phyloP scores from a whole-genome alignment of 2,113 vertebrate species.

The Nicator chloris region DNA sequence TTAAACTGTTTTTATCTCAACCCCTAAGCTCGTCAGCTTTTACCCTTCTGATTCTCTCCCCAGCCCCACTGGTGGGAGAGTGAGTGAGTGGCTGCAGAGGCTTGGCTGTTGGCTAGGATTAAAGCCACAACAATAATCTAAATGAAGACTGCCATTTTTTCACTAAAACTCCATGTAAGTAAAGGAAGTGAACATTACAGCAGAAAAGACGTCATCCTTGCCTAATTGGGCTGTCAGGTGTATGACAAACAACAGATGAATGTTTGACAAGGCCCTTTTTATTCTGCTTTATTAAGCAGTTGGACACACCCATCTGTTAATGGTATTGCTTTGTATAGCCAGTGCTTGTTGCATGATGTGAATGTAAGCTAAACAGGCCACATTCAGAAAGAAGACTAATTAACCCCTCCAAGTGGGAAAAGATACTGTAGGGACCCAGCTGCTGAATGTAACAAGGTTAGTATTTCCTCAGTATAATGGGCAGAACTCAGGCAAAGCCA shows the following conservation, averaged over 20 bases:
- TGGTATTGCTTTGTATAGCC: constrained; percentile 58
- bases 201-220: constrained; percentile 60
- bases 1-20: neutral
- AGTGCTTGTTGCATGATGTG: constrained; percentile 52
- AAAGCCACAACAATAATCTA: neutral
- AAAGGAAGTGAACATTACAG: constrained; percentile 42
- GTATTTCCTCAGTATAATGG: constrained; percentile 61
- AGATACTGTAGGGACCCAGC: constrained; percentile 65
- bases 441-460: constrained; percentile 70
- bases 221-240: constrained; percentile 72
- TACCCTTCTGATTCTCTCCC: neutral
- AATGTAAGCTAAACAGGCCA: constrained; percentile 68
- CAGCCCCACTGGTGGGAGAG: neutral
- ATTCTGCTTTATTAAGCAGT: constrained; percentile 77
- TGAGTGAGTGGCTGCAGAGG: fast-evolving
- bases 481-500: constrained; percentile 50
- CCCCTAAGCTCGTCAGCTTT: neutral
- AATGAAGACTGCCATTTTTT: constrained; percentile 40
- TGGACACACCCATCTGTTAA: constrained; percentile 73
- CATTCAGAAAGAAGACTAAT: constrained; percentile 74
- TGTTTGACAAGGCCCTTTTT: constrained; percentile 72
- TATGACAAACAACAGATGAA: constrained; percentile 73
- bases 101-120: neutral
- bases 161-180: neutral
- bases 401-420: constrained; percentile 63